A percentile compares a stretch with the other conserved stretches of the same genome.
Evolutionary conservation across 2,797 vertebrate species (phyloP).

Genomic region (Steatocranus sp.): DNA sequence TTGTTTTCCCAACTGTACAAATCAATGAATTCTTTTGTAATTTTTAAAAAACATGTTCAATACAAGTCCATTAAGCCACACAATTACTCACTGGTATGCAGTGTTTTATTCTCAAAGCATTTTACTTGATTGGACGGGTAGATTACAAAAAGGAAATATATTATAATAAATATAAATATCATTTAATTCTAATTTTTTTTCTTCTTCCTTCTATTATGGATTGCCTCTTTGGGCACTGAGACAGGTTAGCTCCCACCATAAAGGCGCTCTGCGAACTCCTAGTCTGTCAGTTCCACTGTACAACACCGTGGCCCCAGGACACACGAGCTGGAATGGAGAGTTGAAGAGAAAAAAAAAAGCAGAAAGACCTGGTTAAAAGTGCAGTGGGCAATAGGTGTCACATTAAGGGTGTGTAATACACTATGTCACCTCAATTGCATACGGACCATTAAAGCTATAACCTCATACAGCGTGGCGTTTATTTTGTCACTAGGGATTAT

Average conservation of each 20-base stretch:
- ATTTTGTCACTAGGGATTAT: conserved; percentile 77
- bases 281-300: conserved; percentile 73
- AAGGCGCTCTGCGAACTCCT: conserved; percentile 58
- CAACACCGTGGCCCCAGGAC: conserved; percentile 66
- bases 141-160: not conserved
- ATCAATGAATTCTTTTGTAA: conserved; percentile 22
- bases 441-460: conserved; percentile 69
- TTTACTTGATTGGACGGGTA: not conserved
- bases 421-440: conserved; percentile 70
- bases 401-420: conserved; percentile 72
- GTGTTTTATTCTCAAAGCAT: not conserved
- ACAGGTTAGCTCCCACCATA: conserved; percentile 54
- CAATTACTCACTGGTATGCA: not conserved
- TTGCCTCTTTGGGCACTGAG: conserved; percentile 38
- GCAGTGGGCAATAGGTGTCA: conserved; percentile 65
- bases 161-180: not conserved
- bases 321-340: conserved; percentile 49
- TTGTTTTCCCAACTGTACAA: not conserved
- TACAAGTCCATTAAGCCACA: not conserved
- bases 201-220: not conserved
- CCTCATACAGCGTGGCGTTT: conserved; percentile 63
- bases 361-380: conserved; percentile 55
- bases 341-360: conserved; percentile 31
- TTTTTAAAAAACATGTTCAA: not conserved
- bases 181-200: not conserved